Evolutionary conservation across 2,113 vertebrate species (phyloP).

Genomic region (Prolemur simus): DNA sequence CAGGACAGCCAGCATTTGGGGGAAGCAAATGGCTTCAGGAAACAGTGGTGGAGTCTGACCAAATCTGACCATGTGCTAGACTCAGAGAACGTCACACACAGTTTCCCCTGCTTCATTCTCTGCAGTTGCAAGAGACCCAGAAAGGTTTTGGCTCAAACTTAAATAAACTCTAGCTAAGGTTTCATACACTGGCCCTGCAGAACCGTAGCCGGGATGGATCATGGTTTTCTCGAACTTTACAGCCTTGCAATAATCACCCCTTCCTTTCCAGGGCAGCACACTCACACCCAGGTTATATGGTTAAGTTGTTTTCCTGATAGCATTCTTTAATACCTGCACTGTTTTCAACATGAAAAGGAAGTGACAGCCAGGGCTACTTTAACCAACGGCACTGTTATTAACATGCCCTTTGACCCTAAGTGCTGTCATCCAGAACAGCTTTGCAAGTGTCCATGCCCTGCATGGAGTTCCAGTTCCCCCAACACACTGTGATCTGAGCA

Average conservation of each 20-base stretch:
- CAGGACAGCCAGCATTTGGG: rapidly evolving
- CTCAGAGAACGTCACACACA: background rate
- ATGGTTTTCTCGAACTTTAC: background rate
- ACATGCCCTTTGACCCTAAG: background rate
- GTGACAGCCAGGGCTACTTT: background rate
- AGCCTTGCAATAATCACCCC: background rate
- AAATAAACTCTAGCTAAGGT: background rate
- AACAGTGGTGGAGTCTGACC: background rate
- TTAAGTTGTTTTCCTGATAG: rapidly evolving
- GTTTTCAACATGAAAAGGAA: background rate
- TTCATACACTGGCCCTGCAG: rapidly evolving
- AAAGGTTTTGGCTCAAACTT: background rate
- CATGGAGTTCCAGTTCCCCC: background rate
- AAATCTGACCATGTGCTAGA: rapidly evolving
- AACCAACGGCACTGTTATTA: background rate
- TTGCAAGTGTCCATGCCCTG: rapidly evolving
- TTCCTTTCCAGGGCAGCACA: background rate
- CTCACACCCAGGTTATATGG: rapidly evolving
- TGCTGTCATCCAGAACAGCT: rapidly evolving
- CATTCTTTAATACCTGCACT: rapidly evolving
- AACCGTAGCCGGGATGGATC: rapidly evolving
- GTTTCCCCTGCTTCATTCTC: background rate
- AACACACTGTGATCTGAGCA: rapidly evolving
- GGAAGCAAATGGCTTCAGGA: background rate
- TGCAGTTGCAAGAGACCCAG: no score